Evolutionary conservation across 2,113 vertebrate species (phyloP), one percentile per base, ranked within the genome.

Genomic region (Varanus salvator): DNA sequence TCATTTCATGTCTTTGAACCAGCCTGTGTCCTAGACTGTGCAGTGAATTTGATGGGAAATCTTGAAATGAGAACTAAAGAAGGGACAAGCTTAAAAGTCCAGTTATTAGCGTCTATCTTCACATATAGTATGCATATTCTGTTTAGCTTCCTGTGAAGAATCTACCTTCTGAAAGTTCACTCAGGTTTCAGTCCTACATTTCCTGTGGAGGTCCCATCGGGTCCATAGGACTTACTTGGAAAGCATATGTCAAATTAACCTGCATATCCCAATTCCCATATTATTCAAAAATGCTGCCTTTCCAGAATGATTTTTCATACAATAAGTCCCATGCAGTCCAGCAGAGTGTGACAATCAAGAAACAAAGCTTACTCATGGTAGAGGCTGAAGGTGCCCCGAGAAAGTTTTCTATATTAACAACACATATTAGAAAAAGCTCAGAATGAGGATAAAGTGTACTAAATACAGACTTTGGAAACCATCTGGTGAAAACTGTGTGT

Each of bases 321-420:
- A 6, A 0, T 4, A 71, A 12, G 27, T 87, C 80, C 81, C 69
- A 54, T 89, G 17, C 78, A 81, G 80, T 87, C 3, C 82, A 87
- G 66, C 11, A 1, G 31, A 78, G n/a, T 0, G 12, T 12, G 74
- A 31, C 89, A 12, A 8, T 84, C 38, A 90, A 77, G 1, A 1
- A 27, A 0, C 75, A 9, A 72, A 27, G 21, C 29, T 52, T 84
- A 5, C 6, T 90, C 78, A 89, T 48, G 23, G 7, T 5, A 77
- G 14, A 84, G 14, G 50, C 9, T 54, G 21, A 81, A 91, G 6
- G 44, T 48, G 6, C 0, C 6, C n/a, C 0, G 0, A 6, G 1
- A 85, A 48, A 86, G 25, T 87, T 54, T 3, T 90, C 69, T 80
- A 2, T 90, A 4, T 76, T 74, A 69, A 78, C 27, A 52, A 1